Base-by-base conservation (phyloP, 2,888 invertebrate genomes). In the Helicoverpa assulta region DNA sequence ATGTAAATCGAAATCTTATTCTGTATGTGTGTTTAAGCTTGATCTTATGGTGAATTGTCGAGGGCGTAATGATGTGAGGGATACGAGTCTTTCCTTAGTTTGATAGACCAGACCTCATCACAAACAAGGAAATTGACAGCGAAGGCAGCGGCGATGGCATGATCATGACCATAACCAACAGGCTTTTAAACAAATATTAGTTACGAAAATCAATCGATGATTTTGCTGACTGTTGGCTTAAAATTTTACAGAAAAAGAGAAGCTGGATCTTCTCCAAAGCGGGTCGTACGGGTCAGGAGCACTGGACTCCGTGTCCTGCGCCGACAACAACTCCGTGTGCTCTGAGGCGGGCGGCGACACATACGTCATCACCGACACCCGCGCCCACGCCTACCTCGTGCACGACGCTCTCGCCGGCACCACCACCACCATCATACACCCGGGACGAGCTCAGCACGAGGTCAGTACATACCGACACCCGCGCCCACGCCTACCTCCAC, bases 341-440 rank as follows among this genome's bases (percentile, higher is more conserved):
- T 59, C 59, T 37, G 85, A 83, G 76, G 81, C 85, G 61, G 83
- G 73, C 7, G 78, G 82, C 16, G 93, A 94, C 81, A 95, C 95
- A 52, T 96, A 93, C 91, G 94, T 96, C 70, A 90, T 96, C 79
- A 94, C 95, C 56, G 92, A 91, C 85, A 76, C 88, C 64, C 88
- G 92, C 55, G 91, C 92, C 53, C 86, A 91, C 70, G 85, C 89
- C n/a, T 94, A 93, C 86, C 86, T 92, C 68, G 89, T 96, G 72
- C 87, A 87, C 56, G 93, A 94, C 86, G 91, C 91, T 76, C 87
- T 94, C 37, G 87, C 85, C 26, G 77, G 62, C n/a, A 73, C 73
- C n/a, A 54, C 76, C 18, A 63, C 59, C 29, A 78, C 70, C 37
- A 69, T 69, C 29, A 65, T 80, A 8, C 88, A 89, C 71, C 89